phyloP scores from a whole-genome alignment of 2,888 invertebrate genomes.

The Sabellastarte sp. region DNA sequence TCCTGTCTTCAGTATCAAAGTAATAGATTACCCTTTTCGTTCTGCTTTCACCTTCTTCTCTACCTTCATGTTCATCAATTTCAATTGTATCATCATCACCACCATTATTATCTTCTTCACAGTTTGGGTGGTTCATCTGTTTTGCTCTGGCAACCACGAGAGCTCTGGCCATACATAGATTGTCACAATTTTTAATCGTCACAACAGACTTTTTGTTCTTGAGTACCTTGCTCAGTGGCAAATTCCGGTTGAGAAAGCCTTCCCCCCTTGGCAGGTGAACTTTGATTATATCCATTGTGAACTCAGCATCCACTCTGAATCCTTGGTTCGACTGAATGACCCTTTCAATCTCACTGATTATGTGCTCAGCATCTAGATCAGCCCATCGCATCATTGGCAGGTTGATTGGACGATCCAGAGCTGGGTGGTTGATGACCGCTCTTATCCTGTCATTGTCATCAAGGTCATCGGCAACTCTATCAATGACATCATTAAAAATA shows the following conservation, averaged over 20 bases:
- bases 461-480: too few relatives aligned
- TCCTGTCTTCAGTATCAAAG: too few relatives aligned
- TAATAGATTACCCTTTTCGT: too few relatives aligned
- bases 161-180: neutral
- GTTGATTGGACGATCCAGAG: neutral
- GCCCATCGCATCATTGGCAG: neutral
- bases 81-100: too few relatives aligned
- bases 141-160: neutral
- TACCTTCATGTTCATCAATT: too few relatives aligned
- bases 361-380: neutral
- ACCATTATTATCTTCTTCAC: neutral
- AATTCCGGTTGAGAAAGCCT: too few relatives aligned
- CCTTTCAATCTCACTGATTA: neutral
- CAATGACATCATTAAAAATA: too few relatives aligned
- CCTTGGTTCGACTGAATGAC: neutral
- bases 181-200: neutral
- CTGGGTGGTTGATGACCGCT: neutral
- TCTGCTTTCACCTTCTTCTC: neutral
- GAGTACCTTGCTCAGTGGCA: too few relatives aligned
- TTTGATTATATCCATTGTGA: too few relatives aligned
- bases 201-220: neutral
- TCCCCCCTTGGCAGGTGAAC: too few relatives aligned
- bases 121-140: neutral
- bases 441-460: neutral
- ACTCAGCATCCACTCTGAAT: too few relatives aligned